Percentiles rank a stretch among this genome's conserved stretches.
These are phyloP conservation scores for Sarotherodon lohbergeri DNA, from an alignment of 2,113 vertebrate species.

Conservation along the genomic window DNA sequence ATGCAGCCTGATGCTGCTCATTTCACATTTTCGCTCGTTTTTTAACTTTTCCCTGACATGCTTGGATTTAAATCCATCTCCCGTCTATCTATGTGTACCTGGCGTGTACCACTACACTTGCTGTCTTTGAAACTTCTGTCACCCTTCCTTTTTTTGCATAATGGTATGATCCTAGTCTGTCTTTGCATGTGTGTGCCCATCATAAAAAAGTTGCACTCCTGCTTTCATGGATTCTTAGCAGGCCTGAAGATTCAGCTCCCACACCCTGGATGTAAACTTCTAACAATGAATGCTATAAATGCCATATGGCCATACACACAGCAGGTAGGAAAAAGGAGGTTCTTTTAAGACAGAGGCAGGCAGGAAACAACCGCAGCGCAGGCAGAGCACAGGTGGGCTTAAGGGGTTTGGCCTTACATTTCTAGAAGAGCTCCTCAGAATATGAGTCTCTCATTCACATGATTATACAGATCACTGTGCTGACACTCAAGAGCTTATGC, in stretches of 20 bases:
- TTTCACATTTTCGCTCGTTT: neutral
- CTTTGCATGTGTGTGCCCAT: neutral
- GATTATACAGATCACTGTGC: neutral
- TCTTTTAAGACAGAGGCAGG: neutral
- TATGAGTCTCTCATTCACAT: conserved; percentile 24
- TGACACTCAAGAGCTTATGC: neutral
- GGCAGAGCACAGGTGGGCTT: conserved; percentile 33
- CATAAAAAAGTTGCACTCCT: neutral
- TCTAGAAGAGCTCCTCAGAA: conserved; percentile 9
- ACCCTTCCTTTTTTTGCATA: neutral
- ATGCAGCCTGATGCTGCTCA: neutral
- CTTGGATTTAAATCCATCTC: neutral
- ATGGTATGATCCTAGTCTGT: neutral
- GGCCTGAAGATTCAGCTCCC: too few relatives aligned
- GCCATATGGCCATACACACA: neutral
- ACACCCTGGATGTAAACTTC: too few relatives aligned
- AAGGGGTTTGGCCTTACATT: conserved; percentile 30
- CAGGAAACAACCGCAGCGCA: neutral
- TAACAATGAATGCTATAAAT: neutral
- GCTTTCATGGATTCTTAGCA: too few relatives aligned
- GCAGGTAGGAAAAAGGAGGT: neutral
- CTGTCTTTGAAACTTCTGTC: neutral
- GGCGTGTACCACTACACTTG: neutral
- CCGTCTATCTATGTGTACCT: neutral
- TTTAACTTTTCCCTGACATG: neutral